These are phyloP conservation scores for Phyllotreta striolata DNA, from an alignment of 2,888 invertebrate genomes.

Conservation along the genomic window DNA sequence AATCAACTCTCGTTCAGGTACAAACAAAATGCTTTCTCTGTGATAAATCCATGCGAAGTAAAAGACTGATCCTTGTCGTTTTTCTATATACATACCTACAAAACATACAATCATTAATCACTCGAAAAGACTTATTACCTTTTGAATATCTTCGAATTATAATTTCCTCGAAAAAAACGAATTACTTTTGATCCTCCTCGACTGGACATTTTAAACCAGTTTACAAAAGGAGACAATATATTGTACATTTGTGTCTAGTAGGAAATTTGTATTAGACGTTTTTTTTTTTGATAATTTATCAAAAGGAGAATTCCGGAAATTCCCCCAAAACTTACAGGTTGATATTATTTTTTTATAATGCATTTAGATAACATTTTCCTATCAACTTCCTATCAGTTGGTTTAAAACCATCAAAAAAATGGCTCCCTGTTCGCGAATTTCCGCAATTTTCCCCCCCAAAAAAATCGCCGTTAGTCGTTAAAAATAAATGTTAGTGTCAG, in stretches of 20 bases:
- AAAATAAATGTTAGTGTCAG: conserved; percentile 60
- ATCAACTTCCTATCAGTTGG: too few species aligned
- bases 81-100: too few species aligned
- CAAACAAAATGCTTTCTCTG: too few species aligned
- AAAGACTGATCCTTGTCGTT: too few species aligned
- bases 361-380: too few species aligned
- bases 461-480: conserved; percentile 38
- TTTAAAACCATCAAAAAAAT: too few species aligned
- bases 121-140: too few species aligned
- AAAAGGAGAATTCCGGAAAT: conserved; percentile 21
- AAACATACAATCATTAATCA: too few species aligned
- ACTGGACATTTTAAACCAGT: conserved; percentile 5
- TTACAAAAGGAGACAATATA: conserved; percentile 33
- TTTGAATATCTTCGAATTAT: background rate
- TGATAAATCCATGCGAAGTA: too few species aligned
- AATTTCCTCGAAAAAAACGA: background rate
- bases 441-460: conserved; percentile 10
- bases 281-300: conserved; percentile 21
- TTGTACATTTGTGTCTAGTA: conserved; percentile 33
- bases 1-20: too few species aligned
- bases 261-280: conserved; percentile 28
- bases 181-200: conserved; percentile 9
- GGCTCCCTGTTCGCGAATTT: background rate
- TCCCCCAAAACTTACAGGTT: background rate
- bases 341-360: too few species aligned